A percentile compares a stretch with the other conserved stretches of the same genome.
phyloP scores from a whole-genome alignment of 1,140 invertebrate genomes.

The Drosophila dunni region DNA sequence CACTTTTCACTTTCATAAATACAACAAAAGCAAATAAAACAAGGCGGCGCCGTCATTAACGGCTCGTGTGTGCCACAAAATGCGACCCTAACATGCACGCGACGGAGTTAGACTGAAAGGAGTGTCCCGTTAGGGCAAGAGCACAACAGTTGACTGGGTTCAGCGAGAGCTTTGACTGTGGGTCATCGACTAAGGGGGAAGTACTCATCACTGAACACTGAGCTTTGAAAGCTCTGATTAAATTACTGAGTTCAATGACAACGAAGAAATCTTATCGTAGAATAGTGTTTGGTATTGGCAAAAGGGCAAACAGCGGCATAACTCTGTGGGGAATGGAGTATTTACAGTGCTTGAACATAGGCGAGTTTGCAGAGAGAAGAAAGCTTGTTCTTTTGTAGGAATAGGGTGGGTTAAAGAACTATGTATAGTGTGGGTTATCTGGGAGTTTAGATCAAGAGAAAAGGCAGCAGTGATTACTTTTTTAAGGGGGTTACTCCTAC shows the following conservation, averaged over 20 bases:
- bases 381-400: no score
- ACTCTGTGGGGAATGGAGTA: no score
- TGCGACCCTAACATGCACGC: conserved; percentile 74
- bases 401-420: no score
- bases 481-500: no score
- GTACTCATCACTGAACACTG: no score
- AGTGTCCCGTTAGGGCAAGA: conserved; percentile 43
- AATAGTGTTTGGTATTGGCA: no score
- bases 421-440: no score
- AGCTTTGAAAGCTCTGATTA: conserved; percentile 36
- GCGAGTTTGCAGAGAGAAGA: no score
- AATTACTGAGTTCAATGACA: conserved; percentile 28
- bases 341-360: no score
- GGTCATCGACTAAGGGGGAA: not conserved
- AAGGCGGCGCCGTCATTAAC: conserved; percentile 55
- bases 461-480: no score
- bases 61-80: conserved; percentile 39
- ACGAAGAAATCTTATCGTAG: not conserved
- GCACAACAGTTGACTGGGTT: conserved; percentile 11
- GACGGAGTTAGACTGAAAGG: conserved; percentile 74
- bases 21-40: not conserved
- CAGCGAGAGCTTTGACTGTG: conserved; percentile 13
- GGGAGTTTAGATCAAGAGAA: no score
- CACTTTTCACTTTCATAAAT: conserved; percentile 25
- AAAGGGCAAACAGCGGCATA: no score